Base-by-base conservation (phyloP, 1,140 invertebrate species). In the Drosophila albomicans region DNA sequence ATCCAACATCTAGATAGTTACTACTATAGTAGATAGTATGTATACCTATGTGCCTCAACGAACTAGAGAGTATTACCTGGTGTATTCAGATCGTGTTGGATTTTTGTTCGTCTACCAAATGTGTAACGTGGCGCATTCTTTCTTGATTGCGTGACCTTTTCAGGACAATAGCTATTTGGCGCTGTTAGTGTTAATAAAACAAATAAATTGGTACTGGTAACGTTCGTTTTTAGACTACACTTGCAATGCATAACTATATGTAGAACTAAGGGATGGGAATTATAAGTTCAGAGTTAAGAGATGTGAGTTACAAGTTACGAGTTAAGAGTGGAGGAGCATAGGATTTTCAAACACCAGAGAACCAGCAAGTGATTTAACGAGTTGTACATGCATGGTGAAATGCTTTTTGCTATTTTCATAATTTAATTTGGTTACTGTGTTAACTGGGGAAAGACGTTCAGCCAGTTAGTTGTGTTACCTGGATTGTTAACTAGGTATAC, bases 61-160 rank as follows among this genome's bases (percentile, higher is more conserved):
- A 32, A 56, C 35, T 8, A 38, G 11, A 38, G 57, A 6, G 25
- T 72, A 80, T 88, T 93, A 93, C 92, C 93, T 92, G 91, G 93
- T 80, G 91, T 94, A 77, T 82, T 82, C 81, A 89, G 93, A 91
- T 91, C 93, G 84, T 93, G 90, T 72, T 93, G 84, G 68, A 88
- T 77, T 81, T 92, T 93, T 66, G 93, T 92, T 87, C 91, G 82
- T 81, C 80, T 85, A 81, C 88, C 86, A 79, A 93, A 95, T 72
- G 92, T 89, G 91, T 90, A 92, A 76, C 92, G 78, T 76, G 92
- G 92, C 79, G 92, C 81, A 89, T 79, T 91, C 78, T 85, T 94
- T 89, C 95, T 94, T 75, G 94, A 92, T 73, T 95, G 94, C 41
- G 85, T 87, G 72, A 95, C 94, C 91, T 95, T 95, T 81, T 96